A percentile compares a stretch with the other conserved stretches of the same genome.
Conservation (phyloP, 2,113 vertebrate genomes). For the Todiramphus chloris region DNA sequence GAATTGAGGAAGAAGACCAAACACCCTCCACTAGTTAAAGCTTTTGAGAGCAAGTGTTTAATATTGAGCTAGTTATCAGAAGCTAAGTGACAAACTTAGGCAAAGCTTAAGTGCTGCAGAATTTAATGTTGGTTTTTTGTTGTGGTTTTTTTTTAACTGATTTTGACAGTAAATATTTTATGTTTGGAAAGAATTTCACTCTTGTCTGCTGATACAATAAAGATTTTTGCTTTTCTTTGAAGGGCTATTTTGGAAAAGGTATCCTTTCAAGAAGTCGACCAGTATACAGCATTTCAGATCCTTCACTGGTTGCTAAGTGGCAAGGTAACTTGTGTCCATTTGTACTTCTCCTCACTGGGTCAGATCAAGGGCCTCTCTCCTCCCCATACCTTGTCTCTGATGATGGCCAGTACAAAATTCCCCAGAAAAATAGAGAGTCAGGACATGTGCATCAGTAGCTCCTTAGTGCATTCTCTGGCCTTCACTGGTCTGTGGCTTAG, state of each 20-base stretch:
- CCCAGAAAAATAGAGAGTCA: not conserved
- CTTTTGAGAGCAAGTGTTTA: not conserved
- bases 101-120: not conserved
- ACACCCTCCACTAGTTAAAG: not conserved
- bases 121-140: not conserved
- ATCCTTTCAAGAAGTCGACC: slow-evolving; percentile 89
- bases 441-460: not conserved
- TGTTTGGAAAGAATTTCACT: fast-evolving
- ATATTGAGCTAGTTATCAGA: not conserved
- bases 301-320: slow-evolving; percentile 75
- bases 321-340: slow-evolving; percentile 72
- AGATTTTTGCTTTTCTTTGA: not conserved
- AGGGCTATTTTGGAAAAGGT: slow-evolving; percentile 97
- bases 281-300: slow-evolving; percentile 80
- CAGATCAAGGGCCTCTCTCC: not conserved
- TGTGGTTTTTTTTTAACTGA: not conserved
- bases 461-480: not conserved
- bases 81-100: not conserved
- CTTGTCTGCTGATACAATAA: not conserved
- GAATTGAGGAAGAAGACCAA: not conserved
- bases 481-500: not conserved
- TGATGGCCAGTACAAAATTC: not conserved
- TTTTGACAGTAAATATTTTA: not conserved
- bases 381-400: not conserved
- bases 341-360: not conserved